These are phyloP conservation scores for Archips xylosteana DNA, from an alignment of 2,888 invertebrate species.

Conservation along the genomic window DNA sequence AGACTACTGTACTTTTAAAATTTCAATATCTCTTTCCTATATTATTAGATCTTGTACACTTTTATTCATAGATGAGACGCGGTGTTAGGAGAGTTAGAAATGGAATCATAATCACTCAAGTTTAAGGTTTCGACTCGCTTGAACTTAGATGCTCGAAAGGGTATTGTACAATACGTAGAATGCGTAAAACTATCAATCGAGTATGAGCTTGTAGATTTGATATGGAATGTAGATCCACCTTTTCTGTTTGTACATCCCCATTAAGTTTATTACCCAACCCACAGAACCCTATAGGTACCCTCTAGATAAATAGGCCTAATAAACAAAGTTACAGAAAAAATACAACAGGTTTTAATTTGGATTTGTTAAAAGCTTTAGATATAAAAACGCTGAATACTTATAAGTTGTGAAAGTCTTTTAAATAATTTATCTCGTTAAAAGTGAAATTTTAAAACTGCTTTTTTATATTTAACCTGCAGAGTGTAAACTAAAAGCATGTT, in stretches of 20 bases:
- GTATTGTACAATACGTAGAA: constrained; percentile 70
- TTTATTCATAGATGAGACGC: constrained; percentile 68
- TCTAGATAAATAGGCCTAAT: constrained; percentile 37
- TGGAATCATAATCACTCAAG: constrained; percentile 66
- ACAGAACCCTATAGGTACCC: constrained; percentile 1
- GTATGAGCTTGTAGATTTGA: constrained; percentile 81
- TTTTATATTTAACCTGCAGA: constrained; percentile 25
- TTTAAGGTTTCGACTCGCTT: constrained; percentile 66
- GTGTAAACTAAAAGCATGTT: constrained; percentile 21
- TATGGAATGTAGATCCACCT: constrained; percentile 54
- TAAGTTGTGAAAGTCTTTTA: constrained; percentile 5
- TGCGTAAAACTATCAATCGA: constrained; percentile 58
- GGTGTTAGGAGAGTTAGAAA: constrained; percentile 62
- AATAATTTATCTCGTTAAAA: constrained; percentile 20
- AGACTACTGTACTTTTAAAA: constrained; percentile 82
- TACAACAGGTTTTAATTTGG: constrained; percentile 22
- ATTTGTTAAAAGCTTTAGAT: constrained; percentile 37
- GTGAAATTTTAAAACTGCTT: constrained; percentile 18
- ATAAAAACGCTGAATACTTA: constrained; percentile 4
- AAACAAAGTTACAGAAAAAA: constrained; percentile 20
- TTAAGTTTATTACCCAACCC: constrained; percentile 49
- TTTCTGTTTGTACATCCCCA: constrained; percentile 28
- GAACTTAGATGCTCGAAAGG: constrained; percentile 54
- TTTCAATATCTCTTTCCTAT: constrained; percentile 83
- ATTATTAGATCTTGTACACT: constrained; percentile 82